phyloP scores from a whole-genome alignment of 2,888 invertebrate genomes.

The Alviniconcha strummeri region DNA sequence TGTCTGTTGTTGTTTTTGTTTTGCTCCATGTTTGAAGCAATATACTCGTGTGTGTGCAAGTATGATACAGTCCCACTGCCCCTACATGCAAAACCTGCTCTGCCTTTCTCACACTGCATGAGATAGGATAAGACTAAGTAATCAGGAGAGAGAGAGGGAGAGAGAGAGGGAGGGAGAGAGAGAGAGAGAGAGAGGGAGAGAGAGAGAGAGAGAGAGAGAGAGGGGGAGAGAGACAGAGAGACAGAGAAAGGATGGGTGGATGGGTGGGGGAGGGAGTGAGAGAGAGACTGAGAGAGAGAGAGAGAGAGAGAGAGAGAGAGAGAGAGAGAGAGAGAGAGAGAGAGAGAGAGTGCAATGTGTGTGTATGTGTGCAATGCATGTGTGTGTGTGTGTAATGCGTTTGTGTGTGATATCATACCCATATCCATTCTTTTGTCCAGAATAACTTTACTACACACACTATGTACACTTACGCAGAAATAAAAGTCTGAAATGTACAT shows the following conservation, averaged over 20 bases:
- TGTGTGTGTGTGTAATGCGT: not conserved
- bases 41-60: too few relatives aligned
- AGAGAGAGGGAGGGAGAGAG: not conserved
- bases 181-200: not conserved
- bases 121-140: not conserved
- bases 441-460: too few relatives aligned
- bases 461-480: too few relatives aligned
- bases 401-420: not conserved
- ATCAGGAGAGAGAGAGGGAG: not conserved
- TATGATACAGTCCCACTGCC: too few relatives aligned
- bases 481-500: too few relatives aligned
- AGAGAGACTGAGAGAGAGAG: not conserved
- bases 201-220: too few relatives aligned
- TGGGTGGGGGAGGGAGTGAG: not conserved
- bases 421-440: too few relatives aligned
- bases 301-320: not conserved
- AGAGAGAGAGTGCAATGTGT: not conserved
- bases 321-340: not conserved
- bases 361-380: not conserved
- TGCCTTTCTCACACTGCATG: too few relatives aligned
- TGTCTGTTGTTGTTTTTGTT: too few relatives aligned
- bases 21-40: too few relatives aligned
- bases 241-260: not conserved
- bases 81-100: too few relatives aligned
- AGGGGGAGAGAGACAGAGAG: too few relatives aligned